A percentile compares a stretch with the other conserved stretches of the same genome.
Conservation (phyloP, 2,113 vertebrate genomes). For the Abramis brama region DNA sequence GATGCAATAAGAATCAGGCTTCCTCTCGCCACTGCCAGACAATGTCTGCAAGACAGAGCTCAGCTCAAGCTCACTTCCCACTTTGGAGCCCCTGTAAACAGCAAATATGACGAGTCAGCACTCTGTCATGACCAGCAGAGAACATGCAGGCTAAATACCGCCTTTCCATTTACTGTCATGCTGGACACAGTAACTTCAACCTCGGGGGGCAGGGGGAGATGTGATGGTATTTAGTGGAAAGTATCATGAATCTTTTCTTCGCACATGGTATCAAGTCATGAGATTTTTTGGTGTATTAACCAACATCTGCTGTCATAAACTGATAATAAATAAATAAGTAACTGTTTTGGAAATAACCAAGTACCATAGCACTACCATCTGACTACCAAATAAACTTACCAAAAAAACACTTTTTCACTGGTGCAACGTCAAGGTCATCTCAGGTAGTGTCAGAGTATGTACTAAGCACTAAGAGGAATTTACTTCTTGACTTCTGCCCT, state of each 20-base stretch:
- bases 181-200: not conserved
- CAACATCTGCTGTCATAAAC: not conserved
- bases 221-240: not conserved
- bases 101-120: constrained; percentile 68
- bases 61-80: constrained; percentile 65
- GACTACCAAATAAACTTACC: not conserved
- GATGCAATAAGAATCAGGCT: constrained; percentile 28
- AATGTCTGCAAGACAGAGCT: constrained; percentile 39
- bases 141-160: constrained; percentile 13
- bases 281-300: not conserved
- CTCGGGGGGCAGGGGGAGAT: no score
- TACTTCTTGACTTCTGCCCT: not conserved
- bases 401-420: not conserved
- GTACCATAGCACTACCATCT: not conserved
- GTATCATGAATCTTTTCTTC: not conserved
- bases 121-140: constrained; percentile 59
- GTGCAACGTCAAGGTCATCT: not conserved
- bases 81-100: constrained; percentile 66
- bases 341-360: not conserved
- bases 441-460: not conserved
- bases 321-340: not conserved
- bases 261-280: not conserved
- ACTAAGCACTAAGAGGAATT: not conserved
- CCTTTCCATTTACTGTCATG: not conserved
- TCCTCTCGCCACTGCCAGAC: constrained; percentile 38